phyloP scores from a whole-genome alignment of 2,797 vertebrate genomes.

The Perodicticus potto region DNA sequence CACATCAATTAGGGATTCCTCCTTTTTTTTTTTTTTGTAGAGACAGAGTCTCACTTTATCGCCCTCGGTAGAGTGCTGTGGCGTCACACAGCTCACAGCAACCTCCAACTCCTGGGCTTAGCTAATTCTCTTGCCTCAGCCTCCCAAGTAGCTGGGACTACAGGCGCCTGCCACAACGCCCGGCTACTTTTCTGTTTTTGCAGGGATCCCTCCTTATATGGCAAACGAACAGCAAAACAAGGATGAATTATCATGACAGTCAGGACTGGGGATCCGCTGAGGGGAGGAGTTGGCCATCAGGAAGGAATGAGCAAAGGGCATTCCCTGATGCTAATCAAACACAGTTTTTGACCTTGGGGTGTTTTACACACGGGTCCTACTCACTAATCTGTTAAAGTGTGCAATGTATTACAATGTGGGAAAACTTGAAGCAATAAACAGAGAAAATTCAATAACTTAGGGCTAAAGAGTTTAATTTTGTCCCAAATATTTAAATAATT shows the following conservation, averaged over 20 bases:
- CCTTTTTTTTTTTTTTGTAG: no score
- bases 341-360: background rate
- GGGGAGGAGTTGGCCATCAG: background rate
- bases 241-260: background rate
- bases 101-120: no score
- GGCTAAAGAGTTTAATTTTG: background rate
- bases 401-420: background rate
- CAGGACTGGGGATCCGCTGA: no score
- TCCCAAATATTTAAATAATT: background rate
- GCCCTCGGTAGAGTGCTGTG: no score
- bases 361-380: background rate
- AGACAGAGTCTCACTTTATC: no score
- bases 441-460: background rate
- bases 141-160: no score
- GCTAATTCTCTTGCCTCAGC: no score
- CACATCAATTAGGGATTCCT: background rate
- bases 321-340: background rate
- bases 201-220: background rate
- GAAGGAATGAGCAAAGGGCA: fast-evolving
- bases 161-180: no score
- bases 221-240: background rate
- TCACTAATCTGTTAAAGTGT: background rate
- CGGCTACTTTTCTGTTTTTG: no score
- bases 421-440: background rate
- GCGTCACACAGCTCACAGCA: no score